Evolutionary conservation across 35 echinoderm and acorn worm species (phyloP).

Genomic region (Apostichopus parvimensis): DNA sequence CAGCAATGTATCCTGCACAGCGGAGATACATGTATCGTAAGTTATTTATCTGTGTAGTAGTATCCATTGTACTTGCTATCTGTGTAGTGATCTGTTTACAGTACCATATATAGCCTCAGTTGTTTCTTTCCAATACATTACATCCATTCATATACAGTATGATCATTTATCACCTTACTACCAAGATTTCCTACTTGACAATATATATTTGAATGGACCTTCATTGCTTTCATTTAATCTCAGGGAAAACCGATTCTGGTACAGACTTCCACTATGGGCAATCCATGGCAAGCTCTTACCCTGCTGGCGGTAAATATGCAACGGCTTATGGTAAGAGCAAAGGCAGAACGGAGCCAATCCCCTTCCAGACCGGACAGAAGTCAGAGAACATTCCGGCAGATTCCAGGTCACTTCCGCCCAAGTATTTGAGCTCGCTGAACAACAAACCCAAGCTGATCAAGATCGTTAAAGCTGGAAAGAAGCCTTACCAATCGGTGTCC

Average conservation of each 20-base stretch:
- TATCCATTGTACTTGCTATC: too few relatives aligned
- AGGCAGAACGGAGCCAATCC: conserved; percentile 67
- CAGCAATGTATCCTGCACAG: conserved; percentile 39
- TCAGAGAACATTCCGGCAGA: conserved; percentile 28
- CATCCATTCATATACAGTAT: too few relatives aligned
- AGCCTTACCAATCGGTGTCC: conserved; percentile 81
- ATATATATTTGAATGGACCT: too few relatives aligned
- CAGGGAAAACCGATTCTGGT: conserved; percentile 59
- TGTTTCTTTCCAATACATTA: too few relatives aligned
- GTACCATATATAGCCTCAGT: too few relatives aligned
- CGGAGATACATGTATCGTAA: conserved; percentile 45
- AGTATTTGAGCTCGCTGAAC: conserved; percentile 36
- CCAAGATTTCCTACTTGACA: too few relatives aligned
- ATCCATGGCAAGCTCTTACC: conserved; percentile 74
- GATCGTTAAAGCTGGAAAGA: conserved; percentile 83
- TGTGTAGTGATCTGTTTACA: too few relatives aligned
- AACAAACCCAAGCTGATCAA: conserved; percentile 83
- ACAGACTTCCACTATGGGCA: conserved; percentile 61
- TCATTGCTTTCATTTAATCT: conserved; percentile 1
- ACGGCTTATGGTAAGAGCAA: conserved; percentile 64
- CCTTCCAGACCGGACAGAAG: conserved; percentile 39
- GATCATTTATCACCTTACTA: too few relatives aligned
- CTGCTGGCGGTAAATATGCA: conserved; percentile 87
- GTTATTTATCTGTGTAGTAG: background rate
- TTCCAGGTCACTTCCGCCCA: conserved; percentile 5